Evolutionary conservation across 2,888 invertebrate genomes (phyloP).

Genomic region (Phanerotoma sp.): DNA sequence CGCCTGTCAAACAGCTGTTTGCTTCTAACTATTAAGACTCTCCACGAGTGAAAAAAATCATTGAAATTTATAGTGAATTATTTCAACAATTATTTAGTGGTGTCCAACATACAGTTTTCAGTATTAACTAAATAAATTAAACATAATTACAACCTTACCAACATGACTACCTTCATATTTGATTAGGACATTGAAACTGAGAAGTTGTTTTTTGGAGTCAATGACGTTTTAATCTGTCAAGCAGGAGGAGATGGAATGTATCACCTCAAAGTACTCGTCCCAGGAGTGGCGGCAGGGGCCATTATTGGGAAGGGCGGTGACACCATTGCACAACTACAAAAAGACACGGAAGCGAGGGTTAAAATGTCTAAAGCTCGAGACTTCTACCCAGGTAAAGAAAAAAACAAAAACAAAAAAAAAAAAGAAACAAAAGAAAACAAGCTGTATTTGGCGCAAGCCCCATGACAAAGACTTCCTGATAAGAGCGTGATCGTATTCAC

Average conservation of each 20-base stretch:
- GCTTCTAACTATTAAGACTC: slow-evolving; percentile 25
- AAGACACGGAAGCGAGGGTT: slow-evolving; percentile 95
- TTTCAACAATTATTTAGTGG: too few relatives aligned
- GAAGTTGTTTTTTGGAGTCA: background rate
- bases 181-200: background rate
- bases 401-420: background rate
- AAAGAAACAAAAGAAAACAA: too few relatives aligned
- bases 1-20: slow-evolving; percentile 56
- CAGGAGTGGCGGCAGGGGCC: slow-evolving; percentile 96
- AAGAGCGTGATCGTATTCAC: too few relatives aligned
- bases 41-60: background rate
- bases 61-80: too few relatives aligned
- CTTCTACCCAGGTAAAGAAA: slow-evolving; percentile 88
- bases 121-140: background rate
- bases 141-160: background rate
- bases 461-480: too few relatives aligned
- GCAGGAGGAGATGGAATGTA: slow-evolving; percentile 83
- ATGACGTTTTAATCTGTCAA: slow-evolving; percentile 24
- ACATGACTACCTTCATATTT: background rate
- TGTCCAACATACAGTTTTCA: too few relatives aligned
- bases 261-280: slow-evolving; percentile 97
- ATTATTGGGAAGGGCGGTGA: slow-evolving; percentile 99
- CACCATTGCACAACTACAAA: slow-evolving; percentile 96
- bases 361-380: slow-evolving; percentile 99
- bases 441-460: too few relatives aligned